Evolutionary conservation across 2,888 invertebrate genomes (phyloP).

Genomic region (Tachina fera): DNA sequence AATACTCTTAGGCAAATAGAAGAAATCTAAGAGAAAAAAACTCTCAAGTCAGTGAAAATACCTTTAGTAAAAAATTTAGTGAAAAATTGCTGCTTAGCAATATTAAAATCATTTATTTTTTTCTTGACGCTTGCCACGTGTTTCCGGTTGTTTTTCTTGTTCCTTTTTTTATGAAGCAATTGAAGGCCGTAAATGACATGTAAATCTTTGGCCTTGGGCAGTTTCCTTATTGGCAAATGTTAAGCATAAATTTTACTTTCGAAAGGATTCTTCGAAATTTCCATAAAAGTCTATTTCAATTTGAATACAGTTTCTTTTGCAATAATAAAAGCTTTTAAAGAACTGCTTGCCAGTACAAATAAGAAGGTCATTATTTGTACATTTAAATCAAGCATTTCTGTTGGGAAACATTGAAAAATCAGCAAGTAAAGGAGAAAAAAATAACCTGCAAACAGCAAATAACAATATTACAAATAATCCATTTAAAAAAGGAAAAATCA

Average conservation of each 20-base stretch:
- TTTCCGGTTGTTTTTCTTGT: too few species aligned
- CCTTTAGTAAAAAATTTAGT: too few species aligned
- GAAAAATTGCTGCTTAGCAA: too few species aligned
- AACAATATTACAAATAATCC: slow-evolving; percentile 52
- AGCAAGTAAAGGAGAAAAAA: neutral
- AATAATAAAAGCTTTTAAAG: neutral
- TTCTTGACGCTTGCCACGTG: too few species aligned
- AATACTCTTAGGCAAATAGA: too few species aligned
- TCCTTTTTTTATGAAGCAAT: too few species aligned
- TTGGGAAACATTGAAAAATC: slow-evolving; percentile 15
- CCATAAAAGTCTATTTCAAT: neutral
- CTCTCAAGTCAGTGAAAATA: too few species aligned
- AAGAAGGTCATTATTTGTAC: neutral
- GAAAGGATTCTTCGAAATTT: neutral
- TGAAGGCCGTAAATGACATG: too few species aligned
- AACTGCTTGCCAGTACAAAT: neutral
- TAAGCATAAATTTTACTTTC: neutral
- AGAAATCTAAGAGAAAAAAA: too few species aligned
- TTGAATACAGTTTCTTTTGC: neutral
- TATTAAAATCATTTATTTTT: too few species aligned
- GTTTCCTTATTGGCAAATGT: neutral
- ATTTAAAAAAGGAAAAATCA: slow-evolving; percentile 55
- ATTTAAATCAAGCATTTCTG: neutral
- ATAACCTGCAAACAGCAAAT: slow-evolving; percentile 9
- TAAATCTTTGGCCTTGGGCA: neutral